Percentiles rank a stretch among this genome's conserved stretches.
These are phyloP conservation scores for Willisornis vidua DNA, from an alignment of 2,113 vertebrate species.

Conservation along the genomic window DNA sequence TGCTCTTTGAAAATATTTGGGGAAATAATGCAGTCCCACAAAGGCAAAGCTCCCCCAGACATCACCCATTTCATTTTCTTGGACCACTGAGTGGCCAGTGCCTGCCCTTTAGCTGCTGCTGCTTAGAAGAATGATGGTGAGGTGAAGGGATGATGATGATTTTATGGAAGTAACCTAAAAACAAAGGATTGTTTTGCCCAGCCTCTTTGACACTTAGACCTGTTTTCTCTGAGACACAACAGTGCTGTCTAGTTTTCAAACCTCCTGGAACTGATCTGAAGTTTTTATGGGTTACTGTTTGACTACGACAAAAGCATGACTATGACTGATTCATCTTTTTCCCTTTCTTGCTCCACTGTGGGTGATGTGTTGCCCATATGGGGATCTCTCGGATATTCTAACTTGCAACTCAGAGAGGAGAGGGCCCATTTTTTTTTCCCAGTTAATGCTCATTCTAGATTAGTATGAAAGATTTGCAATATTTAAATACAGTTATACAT, in stretches of 20 bases:
- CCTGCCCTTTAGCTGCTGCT: neutral
- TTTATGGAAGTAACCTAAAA: too few relatives aligned
- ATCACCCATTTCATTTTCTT: neutral
- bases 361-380: neutral
- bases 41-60: neutral
- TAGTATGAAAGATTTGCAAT: neutral
- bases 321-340: neutral
- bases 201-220: neutral
- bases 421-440: neutral
- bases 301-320: neutral
- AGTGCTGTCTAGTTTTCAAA: neutral
- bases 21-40: neutral
- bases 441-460: neutral
- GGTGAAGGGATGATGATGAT: neutral
- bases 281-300: neutral
- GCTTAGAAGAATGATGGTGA: neutral
- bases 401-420: neutral
- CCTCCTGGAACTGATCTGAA: neutral
- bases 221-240: neutral
- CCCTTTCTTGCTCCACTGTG: neutral
- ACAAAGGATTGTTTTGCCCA: too few relatives aligned
- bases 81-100: rapidly evolving
- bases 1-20: neutral
- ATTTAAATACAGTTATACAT: neutral
- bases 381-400: neutral